Evolutionary conservation across 2,113 vertebrate species (phyloP).

Genomic region (Barbus barbus): DNA sequence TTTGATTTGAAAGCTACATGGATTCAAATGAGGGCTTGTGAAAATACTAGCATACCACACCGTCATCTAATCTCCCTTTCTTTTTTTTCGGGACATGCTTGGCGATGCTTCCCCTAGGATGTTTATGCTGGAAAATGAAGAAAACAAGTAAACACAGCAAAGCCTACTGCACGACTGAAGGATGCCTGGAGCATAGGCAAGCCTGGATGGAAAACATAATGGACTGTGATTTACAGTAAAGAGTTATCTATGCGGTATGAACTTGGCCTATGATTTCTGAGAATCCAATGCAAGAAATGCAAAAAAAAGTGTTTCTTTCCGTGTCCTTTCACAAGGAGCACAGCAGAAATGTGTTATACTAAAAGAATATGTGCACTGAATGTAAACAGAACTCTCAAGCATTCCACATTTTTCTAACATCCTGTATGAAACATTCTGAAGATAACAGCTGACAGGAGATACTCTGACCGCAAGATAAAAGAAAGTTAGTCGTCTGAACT

Average conservation of each 20-base stretch:
- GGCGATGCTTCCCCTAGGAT: conserved; percentile 26
- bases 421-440: neutral
- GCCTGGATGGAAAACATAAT: conserved; percentile 26
- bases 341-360: neutral
- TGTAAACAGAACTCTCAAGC: neutral
- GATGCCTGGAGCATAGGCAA: conserved; percentile 4
- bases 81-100: neutral
- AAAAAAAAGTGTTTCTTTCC: neutral
- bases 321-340: neutral
- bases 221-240: conserved; percentile 33
- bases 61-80: neutral
- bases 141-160: conserved; percentile 28
- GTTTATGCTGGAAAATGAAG: conserved; percentile 15
- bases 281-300: neutral
- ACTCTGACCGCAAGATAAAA: conserved; percentile 5
- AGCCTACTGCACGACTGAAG: conserved; percentile 14
- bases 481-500: conserved; percentile 25
- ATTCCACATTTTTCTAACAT: neutral
- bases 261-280: neutral
- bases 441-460: conserved; percentile 28
- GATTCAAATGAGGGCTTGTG: neutral
- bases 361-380: neutral
- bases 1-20: conserved; percentile 15
- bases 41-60: neutral
- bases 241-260: conserved; percentile 14